Conservation (phyloP, 2,888 invertebrate species). For the Hipparchia semele region DNA sequence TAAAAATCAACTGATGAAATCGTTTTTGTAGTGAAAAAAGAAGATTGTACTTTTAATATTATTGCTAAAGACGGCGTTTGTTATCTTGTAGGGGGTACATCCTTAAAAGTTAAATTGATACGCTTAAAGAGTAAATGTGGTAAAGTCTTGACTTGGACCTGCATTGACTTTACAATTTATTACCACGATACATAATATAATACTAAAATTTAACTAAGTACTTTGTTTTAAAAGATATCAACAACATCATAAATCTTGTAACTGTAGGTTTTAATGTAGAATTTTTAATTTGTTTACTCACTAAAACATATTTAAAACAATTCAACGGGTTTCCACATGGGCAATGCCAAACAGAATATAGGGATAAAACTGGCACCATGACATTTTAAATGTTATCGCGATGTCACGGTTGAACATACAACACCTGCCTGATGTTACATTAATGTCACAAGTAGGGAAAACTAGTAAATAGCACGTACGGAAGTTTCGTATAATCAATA, state of each 20-base stretch:
- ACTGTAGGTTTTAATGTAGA: neutral
- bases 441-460: constrained; percentile 30
- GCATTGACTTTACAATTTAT: too few relatives aligned
- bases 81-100: too few relatives aligned
- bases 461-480: constrained; percentile 5
- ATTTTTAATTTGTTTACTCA: neutral
- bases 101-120: too few relatives aligned
- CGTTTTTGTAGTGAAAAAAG: too few relatives aligned
- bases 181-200: too few relatives aligned
- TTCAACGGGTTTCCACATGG: constrained; percentile 14
- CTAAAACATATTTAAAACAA: constrained; percentile 9
- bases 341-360: constrained; percentile 18
- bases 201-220: too few relatives aligned
- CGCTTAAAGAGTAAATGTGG: too few relatives aligned
- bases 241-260: neutral
- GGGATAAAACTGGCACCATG: constrained; percentile 46
- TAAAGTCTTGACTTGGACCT: too few relatives aligned
- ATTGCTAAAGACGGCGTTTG: too few relatives aligned
- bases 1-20: too few relatives aligned
- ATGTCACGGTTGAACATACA: constrained; percentile 53
- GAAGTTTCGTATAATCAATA: neutral
- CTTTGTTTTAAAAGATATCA: neutral
- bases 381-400: constrained; percentile 66
- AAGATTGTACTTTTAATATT: too few relatives aligned
- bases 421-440: constrained; percentile 53